Conservation (phyloP, 2,113 vertebrate genomes). For the Thamnophis sirtalis region DNA sequence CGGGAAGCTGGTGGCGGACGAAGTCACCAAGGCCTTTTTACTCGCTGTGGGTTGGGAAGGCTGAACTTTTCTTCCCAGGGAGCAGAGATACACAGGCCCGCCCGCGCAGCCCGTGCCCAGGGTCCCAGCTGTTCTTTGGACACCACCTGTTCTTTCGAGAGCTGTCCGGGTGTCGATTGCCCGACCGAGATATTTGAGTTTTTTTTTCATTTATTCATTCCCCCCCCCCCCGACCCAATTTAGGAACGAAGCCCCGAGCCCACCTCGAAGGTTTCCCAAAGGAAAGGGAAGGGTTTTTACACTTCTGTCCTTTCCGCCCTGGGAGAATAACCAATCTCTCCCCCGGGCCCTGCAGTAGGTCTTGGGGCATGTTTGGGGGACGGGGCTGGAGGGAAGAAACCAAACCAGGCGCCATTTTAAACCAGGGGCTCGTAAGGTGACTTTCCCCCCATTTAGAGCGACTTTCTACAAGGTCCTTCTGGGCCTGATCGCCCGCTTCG, state of each 20-base stretch:
- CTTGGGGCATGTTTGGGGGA: neutral
- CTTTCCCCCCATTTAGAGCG: neutral
- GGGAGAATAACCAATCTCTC: neutral
- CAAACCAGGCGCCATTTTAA: neutral
- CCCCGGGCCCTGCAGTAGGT: neutral
- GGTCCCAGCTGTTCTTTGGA: neutral
- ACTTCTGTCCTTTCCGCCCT: neutral
- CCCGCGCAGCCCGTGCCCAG: neutral
- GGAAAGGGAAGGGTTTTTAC: neutral
- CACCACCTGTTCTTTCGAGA: neutral
- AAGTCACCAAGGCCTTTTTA: neutral
- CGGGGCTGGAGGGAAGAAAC: neutral
- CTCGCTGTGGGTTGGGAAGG: neutral
- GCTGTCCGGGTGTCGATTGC: neutral
- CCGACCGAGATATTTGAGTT: neutral
- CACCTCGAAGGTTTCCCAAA: slow-evolving; percentile 3
- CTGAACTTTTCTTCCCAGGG: neutral
- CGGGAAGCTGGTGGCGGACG: neutral
- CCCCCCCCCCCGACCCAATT: neutral
- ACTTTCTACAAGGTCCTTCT: neutral
- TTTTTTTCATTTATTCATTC: neutral
- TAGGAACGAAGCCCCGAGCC: slow-evolving; percentile 6
- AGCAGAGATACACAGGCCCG: neutral
- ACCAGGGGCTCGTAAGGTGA: too few species aligned
- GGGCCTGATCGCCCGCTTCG: neutral